A percentile compares a stretch with the other conserved stretches of the same genome.
These are phyloP conservation scores for Himalopsyche phryganea DNA, from an alignment of 1,140 invertebrate genomes.

Conservation along the genomic window DNA sequence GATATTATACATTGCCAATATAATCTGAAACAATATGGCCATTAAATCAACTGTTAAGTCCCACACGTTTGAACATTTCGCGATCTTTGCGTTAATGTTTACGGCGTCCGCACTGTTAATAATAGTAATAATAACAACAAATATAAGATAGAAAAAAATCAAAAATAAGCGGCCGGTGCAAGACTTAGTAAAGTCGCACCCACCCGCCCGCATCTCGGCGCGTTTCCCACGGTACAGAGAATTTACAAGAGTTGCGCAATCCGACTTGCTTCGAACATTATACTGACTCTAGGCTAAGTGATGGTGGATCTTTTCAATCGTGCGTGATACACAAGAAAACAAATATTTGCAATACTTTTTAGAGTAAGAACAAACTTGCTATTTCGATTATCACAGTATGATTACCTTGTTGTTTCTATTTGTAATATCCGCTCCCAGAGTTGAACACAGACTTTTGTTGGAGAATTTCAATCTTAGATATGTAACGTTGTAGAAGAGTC, in stretches of 20 bases:
- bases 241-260: conserved; percentile 11
- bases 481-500: too few relatives aligned
- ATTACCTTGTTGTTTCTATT: too few relatives aligned
- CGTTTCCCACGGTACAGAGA: conserved; percentile 16
- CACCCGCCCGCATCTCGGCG: not conserved
- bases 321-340: too few relatives aligned
- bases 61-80: conserved; percentile 11
- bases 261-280: not conserved
- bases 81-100: conserved; percentile 9
- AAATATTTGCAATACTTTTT: too few relatives aligned
- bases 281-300: too few relatives aligned
- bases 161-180: not conserved
- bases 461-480: too few relatives aligned
- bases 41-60: conserved; percentile 13
- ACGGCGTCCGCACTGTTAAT: not conserved
- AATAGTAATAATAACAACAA: conserved; percentile 8
- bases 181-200: not conserved
- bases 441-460: too few relatives aligned
- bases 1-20: too few relatives aligned
- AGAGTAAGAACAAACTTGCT: too few relatives aligned
- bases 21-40: not conserved
- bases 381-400: too few relatives aligned
- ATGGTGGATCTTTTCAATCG: too few relatives aligned
- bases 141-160: not conserved
- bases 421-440: too few relatives aligned